Evolutionary conservation across 1,140 invertebrate species (phyloP), one percentile per base, ranked within the genome.

Genomic region (Steinernema feltiae): DNA sequence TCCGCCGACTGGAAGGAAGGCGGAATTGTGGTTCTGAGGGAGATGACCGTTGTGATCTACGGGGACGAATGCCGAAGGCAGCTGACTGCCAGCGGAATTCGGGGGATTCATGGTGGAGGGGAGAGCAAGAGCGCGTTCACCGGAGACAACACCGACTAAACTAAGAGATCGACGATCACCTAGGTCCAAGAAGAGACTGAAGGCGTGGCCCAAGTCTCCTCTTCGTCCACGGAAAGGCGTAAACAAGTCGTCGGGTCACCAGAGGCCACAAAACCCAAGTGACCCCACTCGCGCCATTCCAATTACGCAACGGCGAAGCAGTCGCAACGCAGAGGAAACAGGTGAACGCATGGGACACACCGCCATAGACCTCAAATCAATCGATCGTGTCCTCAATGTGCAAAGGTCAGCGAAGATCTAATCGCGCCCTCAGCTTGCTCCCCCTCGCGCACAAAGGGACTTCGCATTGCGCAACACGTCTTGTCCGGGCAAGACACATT

Each of bases 241-340:
- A 63, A 63, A 63, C 53, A 63, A 63, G 53, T 63, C 53, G 53
- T 3, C 24, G 53, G 53, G 53, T 63, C 53, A 63, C 53, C 53
- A 63, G 53, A 63, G 53, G 53, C 53, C 53, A 63, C 53, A 63
- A 63, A 63, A 63, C 24, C 12, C 53, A 12, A 27, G 53, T 63
- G 53, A 63, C 53, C 53, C 53, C 53, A 63, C 12, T 63, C 53
- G 53, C 53, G 53, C 53, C 53, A 63, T 63, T 63, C 53, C 53
- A 63, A 63, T 63, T 63, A 63, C 24, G 53, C 53, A 63, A 63
- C 53, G 24, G 53, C 53, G 15, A 15, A 27, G 53, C 53, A 15
- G 12, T 15, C 53, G 53, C 12, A 7, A 27, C 53, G 53, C 53
- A n/a, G n/a, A n/a, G n/a, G n/a, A n/a, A n/a, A n/a, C n/a, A 63